Evolutionary conservation across 2,113 vertebrate genomes (phyloP).

Genomic region (Tylochromis polylepis): DNA sequence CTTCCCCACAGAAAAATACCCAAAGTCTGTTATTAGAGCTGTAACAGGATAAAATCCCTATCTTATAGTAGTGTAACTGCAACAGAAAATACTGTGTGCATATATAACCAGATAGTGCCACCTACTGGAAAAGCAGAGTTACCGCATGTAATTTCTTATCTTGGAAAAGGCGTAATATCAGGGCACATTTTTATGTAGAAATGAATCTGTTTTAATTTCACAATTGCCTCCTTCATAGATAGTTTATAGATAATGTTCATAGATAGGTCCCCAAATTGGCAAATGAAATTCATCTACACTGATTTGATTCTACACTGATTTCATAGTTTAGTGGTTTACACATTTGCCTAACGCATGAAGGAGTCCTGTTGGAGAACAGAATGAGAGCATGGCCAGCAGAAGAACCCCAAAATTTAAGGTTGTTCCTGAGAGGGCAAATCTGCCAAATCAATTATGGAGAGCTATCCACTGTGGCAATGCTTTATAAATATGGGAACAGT

Average conservation of each 20-base stretch:
- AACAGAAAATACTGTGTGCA: not conserved
- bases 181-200: not conserved
- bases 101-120: not conserved
- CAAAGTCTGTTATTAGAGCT: not conserved
- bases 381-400: not conserved
- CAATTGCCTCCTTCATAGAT: no score
- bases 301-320: not conserved
- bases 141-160: not conserved
- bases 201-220: not conserved
- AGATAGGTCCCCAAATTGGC: not conserved
- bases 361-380: not conserved
- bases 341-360: not conserved
- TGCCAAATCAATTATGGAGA: no score
- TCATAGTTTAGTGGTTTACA: not conserved
- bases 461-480: not conserved
- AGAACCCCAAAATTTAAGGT: fast-evolving
- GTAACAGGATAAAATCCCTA: not conserved
- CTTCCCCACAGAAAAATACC: not conserved
- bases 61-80: not conserved
- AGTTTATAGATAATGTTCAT: no score
- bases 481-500: not conserved
- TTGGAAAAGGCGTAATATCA: not conserved
- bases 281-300: not conserved
- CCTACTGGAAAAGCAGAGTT: not conserved
- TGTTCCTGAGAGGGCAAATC: fast-evolving